Conservation (phyloP, 2,113 vertebrate genomes). For the Gila orcuttii region DNA sequence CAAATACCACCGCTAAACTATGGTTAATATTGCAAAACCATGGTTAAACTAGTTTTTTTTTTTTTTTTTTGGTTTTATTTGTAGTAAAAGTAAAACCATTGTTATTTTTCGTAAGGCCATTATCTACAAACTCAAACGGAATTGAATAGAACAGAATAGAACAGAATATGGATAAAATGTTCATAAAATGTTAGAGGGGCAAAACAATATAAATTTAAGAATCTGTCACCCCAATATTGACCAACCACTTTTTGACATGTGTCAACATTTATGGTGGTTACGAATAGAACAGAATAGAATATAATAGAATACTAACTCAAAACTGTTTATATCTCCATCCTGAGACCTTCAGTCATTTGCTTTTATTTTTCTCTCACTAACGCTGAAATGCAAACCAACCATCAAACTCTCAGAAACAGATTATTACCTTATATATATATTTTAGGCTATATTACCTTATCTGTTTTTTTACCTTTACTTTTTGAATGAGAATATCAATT, state of each 20-base stretch:
- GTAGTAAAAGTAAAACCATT: too few species aligned
- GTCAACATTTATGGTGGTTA: neutral
- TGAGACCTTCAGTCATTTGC: neutral
- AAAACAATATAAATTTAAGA: neutral
- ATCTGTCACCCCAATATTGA: neutral
- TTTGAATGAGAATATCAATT: neutral
- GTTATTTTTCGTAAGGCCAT: too few species aligned
- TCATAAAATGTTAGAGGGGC: neutral
- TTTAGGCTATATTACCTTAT: too few species aligned
- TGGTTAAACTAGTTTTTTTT: too few species aligned
- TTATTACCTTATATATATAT: too few species aligned
- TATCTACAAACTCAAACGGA: neutral
- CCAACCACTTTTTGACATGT: neutral
- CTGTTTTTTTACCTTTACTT: neutral
- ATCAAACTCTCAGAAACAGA: neutral
- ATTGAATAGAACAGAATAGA: too few species aligned
- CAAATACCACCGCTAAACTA: too few species aligned
- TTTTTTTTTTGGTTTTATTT: too few species aligned
- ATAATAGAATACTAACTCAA: neutral
- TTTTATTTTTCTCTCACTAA: neutral
- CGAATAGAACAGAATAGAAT: neutral
- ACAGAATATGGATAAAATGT: neutral
- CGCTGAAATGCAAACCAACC: neutral
- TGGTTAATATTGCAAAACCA: too few species aligned
- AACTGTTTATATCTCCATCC: neutral